Base-by-base conservation (phyloP, 2,888 invertebrate species). In the Xanthia icteritia region DNA sequence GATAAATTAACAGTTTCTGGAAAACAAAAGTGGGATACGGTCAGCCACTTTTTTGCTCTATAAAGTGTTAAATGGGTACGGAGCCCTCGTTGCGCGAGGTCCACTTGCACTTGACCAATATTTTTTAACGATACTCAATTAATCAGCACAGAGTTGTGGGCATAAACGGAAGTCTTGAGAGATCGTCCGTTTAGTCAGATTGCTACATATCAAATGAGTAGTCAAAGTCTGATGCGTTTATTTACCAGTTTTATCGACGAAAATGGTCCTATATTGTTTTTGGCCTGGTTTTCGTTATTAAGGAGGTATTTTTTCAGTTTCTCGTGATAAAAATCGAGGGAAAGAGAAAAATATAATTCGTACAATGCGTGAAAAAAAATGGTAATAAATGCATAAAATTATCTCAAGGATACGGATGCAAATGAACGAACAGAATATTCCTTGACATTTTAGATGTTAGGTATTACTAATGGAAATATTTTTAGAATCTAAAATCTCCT, bases 31-130 rank as follows among this genome's bases (percentile, higher is more conserved):
- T 73, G n/a, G 61, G 63, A 45, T 63, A 31, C 31, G 39, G 51
- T 4, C 63, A 23, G 58, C n/a, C 20, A 69, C n/a, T 60, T 77
- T 79, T 77, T 82, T 76, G 36, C 69, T 51, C 17, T 17, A 4
- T 36, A 56, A 42, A 67, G 39, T 56, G 51, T 51, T 58, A 63
- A 83, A 81, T 73, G 79, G 73, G 36, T 79, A 83, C 56, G 66
- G 83, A 73, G 83, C 79, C 79, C 83, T 83, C 79, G 20, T 67
- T 83, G 73, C 60, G 42, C 48, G 2, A 66, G 54, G 54, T 15
- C 58, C 45, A 85, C 71, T 76, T 83, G 64, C 68, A 81, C 82
- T 81, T 83, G 85, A 83, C 84, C 82, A 76, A 85, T 77, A 73
- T 82, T 77, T 83, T 80, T 83, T 64, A 82, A 85, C 72, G 66